Evolutionary conservation across 2,113 vertebrate genomes (phyloP).

Genomic region (Cairina moschata): DNA sequence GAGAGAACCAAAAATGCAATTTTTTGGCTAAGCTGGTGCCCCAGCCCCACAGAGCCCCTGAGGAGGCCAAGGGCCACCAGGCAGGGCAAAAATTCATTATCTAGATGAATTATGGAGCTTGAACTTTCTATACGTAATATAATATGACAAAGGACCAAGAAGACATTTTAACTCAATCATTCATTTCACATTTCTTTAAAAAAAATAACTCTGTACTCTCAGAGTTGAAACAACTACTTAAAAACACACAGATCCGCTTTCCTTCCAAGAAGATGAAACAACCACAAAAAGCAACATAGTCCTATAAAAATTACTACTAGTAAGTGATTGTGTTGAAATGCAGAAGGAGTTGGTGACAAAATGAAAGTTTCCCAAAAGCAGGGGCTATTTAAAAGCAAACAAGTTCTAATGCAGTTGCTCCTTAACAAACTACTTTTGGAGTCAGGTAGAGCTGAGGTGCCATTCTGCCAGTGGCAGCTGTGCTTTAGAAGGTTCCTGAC

Average conservation of each 20-base stretch:
- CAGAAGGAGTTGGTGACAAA: not conserved
- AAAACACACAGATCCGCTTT: not conserved
- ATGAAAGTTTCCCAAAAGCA: not conserved
- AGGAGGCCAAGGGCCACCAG: not conserved
- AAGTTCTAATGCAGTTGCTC: not conserved
- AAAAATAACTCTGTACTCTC: not conserved
- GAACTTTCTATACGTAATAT: not conserved
- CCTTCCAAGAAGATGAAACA: not conserved
- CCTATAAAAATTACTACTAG: not conserved
- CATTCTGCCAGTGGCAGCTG: slow-evolving; percentile 16
- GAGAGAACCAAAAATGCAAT: not conserved
- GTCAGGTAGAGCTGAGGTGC: not conserved
- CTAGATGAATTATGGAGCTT: not conserved
- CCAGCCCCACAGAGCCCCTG: not conserved
- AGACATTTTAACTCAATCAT: not conserved
- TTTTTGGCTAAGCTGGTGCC: not conserved
- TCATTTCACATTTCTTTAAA: not conserved
- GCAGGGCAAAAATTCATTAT: not conserved
- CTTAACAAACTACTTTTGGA: slow-evolving; percentile 10
- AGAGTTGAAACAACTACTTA: not conserved
- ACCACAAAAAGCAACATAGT: not conserved
- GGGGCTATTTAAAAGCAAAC: not conserved
- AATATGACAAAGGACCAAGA: not conserved
- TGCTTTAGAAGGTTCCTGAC: slow-evolving; percentile 13
- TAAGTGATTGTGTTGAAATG: not conserved